A percentile compares a stretch with the other conserved stretches of the same genome.
Conservation (phyloP, 1,140 invertebrate species). For the Heliconius hermathena region DNA sequence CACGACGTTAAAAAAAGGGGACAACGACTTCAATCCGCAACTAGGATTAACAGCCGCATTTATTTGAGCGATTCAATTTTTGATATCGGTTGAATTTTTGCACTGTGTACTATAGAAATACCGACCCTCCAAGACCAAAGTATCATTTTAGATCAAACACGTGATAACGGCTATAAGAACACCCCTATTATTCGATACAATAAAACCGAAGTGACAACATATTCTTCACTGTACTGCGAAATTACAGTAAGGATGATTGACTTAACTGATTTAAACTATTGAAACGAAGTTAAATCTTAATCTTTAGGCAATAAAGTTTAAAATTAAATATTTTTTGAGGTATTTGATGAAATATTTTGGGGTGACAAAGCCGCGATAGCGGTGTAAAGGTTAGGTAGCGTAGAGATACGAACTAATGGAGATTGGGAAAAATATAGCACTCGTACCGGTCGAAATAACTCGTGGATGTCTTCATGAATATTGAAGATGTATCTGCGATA, state of each 20-base stretch:
- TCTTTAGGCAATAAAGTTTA: conserved; percentile 32
- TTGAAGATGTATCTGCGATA: conserved; percentile 74
- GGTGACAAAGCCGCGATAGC: conserved; percentile 57
- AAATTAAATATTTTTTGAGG: conserved; percentile 31
- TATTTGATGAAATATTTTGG: conserved; percentile 62
- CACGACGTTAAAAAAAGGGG: conserved; percentile 43
- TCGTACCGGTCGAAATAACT: conserved; percentile 64
- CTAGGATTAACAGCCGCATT: conserved; percentile 49
- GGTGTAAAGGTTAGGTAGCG: conserved; percentile 69
- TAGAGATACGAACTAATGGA: conserved; percentile 79
- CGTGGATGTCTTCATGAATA: conserved; percentile 80
- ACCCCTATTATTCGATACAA: conserved; percentile 81
- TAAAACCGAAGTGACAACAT: conserved; percentile 81
- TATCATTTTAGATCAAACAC: conserved; percentile 82
- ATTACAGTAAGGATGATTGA: conserved; percentile 56
- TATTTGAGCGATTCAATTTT: conserved; percentile 58
- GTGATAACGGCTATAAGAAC: conserved; percentile 80
- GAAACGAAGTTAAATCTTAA: conserved; percentile 45
- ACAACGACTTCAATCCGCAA: conserved; percentile 50
- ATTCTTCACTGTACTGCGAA: conserved; percentile 77
- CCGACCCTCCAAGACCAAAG: conserved; percentile 64
- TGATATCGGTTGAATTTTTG: conserved; percentile 55
- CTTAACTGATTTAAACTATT: conserved; percentile 47
- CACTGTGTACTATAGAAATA: conserved; percentile 52
- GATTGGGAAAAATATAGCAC: conserved; percentile 80